Base-by-base conservation (phyloP, 2,113 vertebrate species). In the Onychostruthus taczanowskii region DNA sequence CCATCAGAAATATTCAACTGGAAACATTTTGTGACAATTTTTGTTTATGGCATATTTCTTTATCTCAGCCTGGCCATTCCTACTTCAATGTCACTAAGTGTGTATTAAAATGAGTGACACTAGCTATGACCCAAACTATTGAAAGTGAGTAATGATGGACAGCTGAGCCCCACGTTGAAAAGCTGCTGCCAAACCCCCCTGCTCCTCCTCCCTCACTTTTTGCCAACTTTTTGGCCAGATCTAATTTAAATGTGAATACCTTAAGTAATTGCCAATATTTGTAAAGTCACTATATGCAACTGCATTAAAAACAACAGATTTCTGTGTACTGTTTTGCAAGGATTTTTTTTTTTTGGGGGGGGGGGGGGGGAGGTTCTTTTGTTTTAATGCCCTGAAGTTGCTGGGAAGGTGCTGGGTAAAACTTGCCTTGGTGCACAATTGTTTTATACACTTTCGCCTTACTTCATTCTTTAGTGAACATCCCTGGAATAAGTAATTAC, bases 401-500 rank as follows among this genome's bases (percentile, higher is more conserved):
- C 94, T 95, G 96, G 91, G 96, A 97, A 97, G 97, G 96, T 97
- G 70, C 58, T 78, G 84, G 59, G 90, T 79, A 95, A 95, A 94
- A 91, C 95, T 97, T 96, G 96, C 88, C 93, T 97, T 67, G 85
- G 95, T 75, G 92, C 93, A 97, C 95, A 97, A 97, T 97, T 97
- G 97, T 98, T 98, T 98, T 98, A 97, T 97, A 98, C 95, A 95
- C 97, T 98, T 98, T 97, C 97, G 95, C 96, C 97, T 98, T 98
- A 97, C 97, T 98, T 98, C 97, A 98, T 97, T 98, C 98, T 98
- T 96, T 97, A 96, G 97, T 95, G 97, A 98, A 98, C 97, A 98
- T 98, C 97, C 97, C 97, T 97, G 95, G 98, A 98, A 98, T 98
- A 97, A 97, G 98, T 98, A 98, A 98, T 98, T 97, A 98, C 98